Conservation (phyloP, 1,140 invertebrate species). For the Meloidogyne floridensis region DNA sequence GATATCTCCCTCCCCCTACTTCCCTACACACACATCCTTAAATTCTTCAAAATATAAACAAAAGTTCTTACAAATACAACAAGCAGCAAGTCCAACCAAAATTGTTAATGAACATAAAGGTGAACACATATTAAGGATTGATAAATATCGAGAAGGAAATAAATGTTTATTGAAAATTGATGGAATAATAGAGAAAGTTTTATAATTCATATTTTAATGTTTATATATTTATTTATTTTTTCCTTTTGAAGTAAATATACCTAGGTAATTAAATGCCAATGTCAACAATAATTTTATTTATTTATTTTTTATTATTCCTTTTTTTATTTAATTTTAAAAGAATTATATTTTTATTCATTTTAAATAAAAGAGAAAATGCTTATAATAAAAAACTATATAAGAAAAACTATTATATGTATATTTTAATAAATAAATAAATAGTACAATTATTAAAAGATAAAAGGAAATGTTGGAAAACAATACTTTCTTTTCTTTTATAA, state of each 20-base stretch:
- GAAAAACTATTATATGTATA: not conserved
- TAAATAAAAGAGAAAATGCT: not conserved
- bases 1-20: too few species aligned
- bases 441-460: not conserved
- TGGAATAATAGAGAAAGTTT: not conserved
- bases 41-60: not conserved
- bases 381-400: not conserved
- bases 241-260: not conserved
- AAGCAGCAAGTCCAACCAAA: slow-evolving; percentile 33
- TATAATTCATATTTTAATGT: not conserved
- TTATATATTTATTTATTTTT: not conserved
- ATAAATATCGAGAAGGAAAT: slow-evolving; percentile 2
- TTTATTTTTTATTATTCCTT: too few species aligned
- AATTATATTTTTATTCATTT: too few species aligned
- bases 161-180: not conserved
- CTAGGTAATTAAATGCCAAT: not conserved
- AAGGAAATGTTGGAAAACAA: not conserved
- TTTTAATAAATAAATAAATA: not conserved
- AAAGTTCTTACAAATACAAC: slow-evolving; percentile 52
- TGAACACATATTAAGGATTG: slow-evolving; percentile 23
- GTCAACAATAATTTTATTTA: not conserved
- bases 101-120: slow-evolving; percentile 32
- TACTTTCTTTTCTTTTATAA: too few species aligned
- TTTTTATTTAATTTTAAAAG: too few species aligned
- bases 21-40: not conserved